Evolutionary conservation across 1,140 invertebrate genomes (phyloP).

Genomic region (Myzus persicae): DNA sequence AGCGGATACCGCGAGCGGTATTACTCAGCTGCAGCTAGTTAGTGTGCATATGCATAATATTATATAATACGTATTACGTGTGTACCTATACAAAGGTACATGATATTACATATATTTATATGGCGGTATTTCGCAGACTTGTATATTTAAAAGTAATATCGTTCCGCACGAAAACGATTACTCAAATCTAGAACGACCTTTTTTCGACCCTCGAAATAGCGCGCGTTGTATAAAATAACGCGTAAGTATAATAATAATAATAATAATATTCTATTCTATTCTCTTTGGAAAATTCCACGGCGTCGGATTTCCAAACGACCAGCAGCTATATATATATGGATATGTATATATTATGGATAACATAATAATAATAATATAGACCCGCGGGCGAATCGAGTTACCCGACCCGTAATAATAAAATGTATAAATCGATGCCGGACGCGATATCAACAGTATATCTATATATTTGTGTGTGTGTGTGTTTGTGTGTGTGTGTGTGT

Average conservation of each 20-base stretch:
- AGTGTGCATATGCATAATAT: background rate
- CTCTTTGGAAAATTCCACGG: background rate
- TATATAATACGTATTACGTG: background rate
- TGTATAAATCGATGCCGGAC: background rate
- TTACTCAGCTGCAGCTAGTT: background rate
- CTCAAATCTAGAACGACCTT: conserved; percentile 23
- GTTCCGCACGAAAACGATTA: background rate
- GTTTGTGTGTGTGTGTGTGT: too few relatives aligned
- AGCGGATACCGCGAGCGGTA: background rate
- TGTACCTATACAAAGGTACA: too few relatives aligned
- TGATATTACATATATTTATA: background rate
- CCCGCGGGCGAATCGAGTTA: background rate
- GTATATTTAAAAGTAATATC: conserved; percentile 21
- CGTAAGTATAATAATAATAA: conserved; percentile 22
- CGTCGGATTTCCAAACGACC: background rate
- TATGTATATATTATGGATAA: background rate
- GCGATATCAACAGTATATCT: background rate
- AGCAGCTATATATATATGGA: background rate
- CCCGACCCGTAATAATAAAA: background rate
- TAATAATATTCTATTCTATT: background rate
- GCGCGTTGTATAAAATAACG: background rate
- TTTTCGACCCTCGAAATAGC: conserved; percentile 28
- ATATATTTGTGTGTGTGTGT: background rate
- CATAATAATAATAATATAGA: background rate
- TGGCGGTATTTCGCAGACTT: background rate